Conservation (phyloP, 2,888 invertebrate genomes). For the Tridacna gigas region DNA sequence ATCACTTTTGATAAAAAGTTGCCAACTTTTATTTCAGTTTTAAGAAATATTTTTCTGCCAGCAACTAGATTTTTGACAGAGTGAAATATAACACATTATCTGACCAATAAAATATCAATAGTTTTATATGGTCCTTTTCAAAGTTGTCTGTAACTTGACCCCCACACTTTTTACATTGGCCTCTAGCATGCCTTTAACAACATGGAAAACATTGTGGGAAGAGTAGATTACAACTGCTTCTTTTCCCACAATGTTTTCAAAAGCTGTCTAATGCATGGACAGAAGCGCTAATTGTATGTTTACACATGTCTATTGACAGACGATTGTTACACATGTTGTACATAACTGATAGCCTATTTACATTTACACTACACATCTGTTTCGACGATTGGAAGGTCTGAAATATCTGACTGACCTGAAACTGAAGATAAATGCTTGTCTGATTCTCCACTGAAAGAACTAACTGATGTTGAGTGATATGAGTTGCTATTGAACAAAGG, state of each 20-base stretch:
- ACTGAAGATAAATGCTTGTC: conserved; percentile 64
- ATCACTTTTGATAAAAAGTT: no score
- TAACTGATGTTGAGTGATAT: conserved; percentile 59
- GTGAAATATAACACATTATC: no score
- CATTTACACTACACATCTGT: conserved; percentile 67
- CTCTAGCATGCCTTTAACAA: no score
- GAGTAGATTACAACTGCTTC: background rate
- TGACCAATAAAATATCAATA: no score
- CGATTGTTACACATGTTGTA: background rate
- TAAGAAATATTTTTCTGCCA: no score
- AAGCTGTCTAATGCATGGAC: background rate
- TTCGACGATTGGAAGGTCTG: conserved; percentile 69
- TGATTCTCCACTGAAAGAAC: conserved; percentile 64
- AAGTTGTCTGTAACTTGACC: no score
- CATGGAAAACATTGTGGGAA: background rate
- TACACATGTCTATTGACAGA: background rate
- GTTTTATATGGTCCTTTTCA: no score
- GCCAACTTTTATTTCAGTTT: no score
- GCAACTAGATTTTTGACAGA: no score
- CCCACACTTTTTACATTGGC: no score
- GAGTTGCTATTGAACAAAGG: conserved; percentile 53
- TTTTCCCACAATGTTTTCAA: background rate
- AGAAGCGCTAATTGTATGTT: background rate
- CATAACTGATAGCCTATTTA: background rate
- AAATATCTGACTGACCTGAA: conserved; percentile 68